Percentiles rank a stretch among this genome's conserved stretches.
Conservation (phyloP, 2,113 vertebrate species). For the Peromyscus maniculatus region DNA sequence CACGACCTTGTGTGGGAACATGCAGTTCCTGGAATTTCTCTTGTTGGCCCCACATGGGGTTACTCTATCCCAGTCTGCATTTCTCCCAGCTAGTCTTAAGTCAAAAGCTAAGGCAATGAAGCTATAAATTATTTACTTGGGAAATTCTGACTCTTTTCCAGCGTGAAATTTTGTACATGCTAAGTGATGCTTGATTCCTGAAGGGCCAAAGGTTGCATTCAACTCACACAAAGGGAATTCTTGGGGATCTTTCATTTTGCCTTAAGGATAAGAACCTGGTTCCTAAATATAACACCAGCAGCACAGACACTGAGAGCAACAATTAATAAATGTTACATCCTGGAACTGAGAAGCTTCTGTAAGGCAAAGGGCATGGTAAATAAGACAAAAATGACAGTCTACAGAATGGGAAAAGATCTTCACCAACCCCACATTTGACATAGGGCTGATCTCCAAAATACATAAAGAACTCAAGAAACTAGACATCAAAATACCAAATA, state of each 20-base stretch:
- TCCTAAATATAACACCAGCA: no score
- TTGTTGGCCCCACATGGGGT: not conserved
- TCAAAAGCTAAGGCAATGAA: not conserved
- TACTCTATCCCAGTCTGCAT: not conserved
- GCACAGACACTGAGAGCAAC: no score
- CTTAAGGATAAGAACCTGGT: not conserved
- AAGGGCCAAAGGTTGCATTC: not conserved
- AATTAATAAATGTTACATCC: no score
- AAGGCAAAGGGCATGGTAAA: no score
- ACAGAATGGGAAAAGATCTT: no score
- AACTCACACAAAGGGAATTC: not conserved
- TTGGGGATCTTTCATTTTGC: not conserved
- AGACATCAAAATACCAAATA: no score
- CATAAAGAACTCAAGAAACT: no score
- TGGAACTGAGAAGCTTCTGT: no score
- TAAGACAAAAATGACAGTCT: no score
- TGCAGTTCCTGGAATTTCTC: slow-evolving; percentile 33
- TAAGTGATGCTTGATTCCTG: not conserved
- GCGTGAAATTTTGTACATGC: not conserved
- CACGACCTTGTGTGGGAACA: not conserved
- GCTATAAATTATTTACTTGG: slow-evolving; percentile 59
- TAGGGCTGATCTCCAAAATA: no score
- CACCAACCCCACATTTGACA: no score
- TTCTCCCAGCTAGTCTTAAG: not conserved
- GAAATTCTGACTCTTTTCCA: slow-evolving; percentile 2